Evolutionary conservation across 2,113 vertebrate species (phyloP).

Genomic region (Aphelocoma coerulescens): DNA sequence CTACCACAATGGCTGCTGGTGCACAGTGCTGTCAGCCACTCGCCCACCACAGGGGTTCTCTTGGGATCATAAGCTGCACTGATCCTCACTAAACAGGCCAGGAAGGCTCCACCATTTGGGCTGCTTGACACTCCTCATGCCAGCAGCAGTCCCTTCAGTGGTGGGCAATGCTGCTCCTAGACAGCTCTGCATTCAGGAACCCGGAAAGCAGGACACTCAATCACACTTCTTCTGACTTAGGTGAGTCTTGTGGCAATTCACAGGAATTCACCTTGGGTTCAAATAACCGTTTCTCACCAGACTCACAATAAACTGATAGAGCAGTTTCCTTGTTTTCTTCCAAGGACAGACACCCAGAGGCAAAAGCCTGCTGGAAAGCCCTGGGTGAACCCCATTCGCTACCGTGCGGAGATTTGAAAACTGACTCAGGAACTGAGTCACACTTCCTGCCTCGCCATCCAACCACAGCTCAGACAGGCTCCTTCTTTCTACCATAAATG

Average conservation of each 20-base stretch:
- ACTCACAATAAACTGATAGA: neutral
- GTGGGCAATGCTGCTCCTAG: neutral
- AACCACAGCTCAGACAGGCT: slow-evolving; percentile 61
- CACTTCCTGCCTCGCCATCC: slow-evolving; percentile 73
- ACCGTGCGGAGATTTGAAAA: slow-evolving; percentile 59
- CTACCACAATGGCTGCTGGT: neutral
- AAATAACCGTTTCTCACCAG: neutral
- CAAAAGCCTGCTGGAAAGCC: slow-evolving; percentile 13
- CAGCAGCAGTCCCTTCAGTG: neutral
- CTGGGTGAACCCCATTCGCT: slow-evolving; percentile 30
- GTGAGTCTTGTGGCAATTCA: neutral
- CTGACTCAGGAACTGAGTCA: slow-evolving; percentile 80
- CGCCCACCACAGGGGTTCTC: rapidly evolving
- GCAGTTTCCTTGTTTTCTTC: neutral
- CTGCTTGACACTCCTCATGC: neutral
- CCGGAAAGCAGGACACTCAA: neutral
- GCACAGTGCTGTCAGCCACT: neutral
- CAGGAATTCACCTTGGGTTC: neutral
- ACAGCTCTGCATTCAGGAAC: neutral
- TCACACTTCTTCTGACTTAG: neutral
- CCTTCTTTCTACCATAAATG: slow-evolving; percentile 81
- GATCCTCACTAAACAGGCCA: neutral
- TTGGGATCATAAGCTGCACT: neutral
- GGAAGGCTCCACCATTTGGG: neutral
- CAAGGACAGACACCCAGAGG: neutral